Base-by-base conservation (phyloP, 2,888 invertebrate genomes). In the Amphipyra tragopoginis region DNA sequence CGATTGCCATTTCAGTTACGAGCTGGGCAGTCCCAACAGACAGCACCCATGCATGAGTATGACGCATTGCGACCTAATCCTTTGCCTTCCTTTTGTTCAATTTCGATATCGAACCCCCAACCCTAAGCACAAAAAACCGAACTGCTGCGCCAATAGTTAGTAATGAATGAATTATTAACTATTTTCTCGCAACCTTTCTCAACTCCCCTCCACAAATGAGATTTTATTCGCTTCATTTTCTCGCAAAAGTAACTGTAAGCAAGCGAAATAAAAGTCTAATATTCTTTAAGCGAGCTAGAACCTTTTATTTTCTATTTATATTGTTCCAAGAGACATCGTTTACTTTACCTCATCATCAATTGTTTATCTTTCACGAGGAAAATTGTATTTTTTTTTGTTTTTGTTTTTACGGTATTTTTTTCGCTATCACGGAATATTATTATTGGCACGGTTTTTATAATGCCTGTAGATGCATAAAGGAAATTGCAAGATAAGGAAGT, bases 211-310 rank as follows among this genome's bases (percentile, higher is more conserved):
- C 29, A 66, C 53, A 68, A 60, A 60, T 56, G 50, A 44, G 36
- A 51, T 63, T 55, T 62, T 34, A 69, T 48, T 61, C 42, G 29
- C 53, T 39, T 58, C 60, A 52, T 68, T 61, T 50, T 59, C 43
- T 51, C 50, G 43, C 65, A 39, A 33, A 45, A 63, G 44, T 21
- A 52, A 29, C 42, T 44, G 26, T 34, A 39, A 53, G 33, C 33
- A 42, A 53, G 33, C 33, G 38, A 59, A 63, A 59, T 67, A 66
- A 59, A 71, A 67, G 38, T 63, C 29, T 53, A 60, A 69, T 57
- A 57, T 57, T 48, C 40, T 34, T 10, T 40, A 44, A 63, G 57
- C 49, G 47, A 49, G 15, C n/a, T 36, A 9, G 44, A 36, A 34
- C 34, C 13, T 49, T 66, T 53, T 47, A 62, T 62, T 49, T 58